Base-by-base conservation (phyloP, 2,888 invertebrate genomes). In the Silvanus unidentatus region DNA sequence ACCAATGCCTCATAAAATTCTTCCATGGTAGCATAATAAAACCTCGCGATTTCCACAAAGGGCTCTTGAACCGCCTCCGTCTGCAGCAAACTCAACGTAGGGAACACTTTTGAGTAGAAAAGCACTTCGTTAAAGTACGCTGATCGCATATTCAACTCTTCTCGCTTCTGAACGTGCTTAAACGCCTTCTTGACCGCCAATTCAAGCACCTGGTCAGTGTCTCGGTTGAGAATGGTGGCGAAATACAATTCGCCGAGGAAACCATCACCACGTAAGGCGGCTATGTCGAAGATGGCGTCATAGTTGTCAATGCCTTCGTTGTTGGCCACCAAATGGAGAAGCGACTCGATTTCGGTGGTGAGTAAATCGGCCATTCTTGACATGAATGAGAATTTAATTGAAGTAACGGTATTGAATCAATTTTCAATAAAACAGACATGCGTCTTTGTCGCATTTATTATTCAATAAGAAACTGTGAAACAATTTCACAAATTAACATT, bases 101-200 rank as follows among this genome's bases (percentile, higher is more conserved):
- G 56, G 16, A 56, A 44, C 2, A 64, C 46, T 10, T 38, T 36
- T 10, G 55, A 40, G 40, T 64, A 65, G 14, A 59, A 52, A 32
- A 40, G 47, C 8, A 59, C 59, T 52, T 64, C 63, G 8, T 54
- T 50, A 27, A 45, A 39, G 30, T 50, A 59, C 8, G 44, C 39
- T 13, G 42, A 11, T n/a, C 35, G 14, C 4, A 57, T 43, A 3
- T 52, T 49, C 6, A 44, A 29, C n/a, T 27, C 16, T 5, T 45
- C 28, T 32, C 56, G 39, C 4, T 49, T 8, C n/a, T 12, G n/a
- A 5, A 43, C 37, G 12, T 16, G 4, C 8, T 10, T 37, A n/a
- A 37, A 15, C 2, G 37, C 45, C n/a, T 39, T 39, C 43, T 53
- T 53, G 6, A 51, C 34, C 1, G 47, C 44, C 8, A 51, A 22